Base-by-base conservation (phyloP, 1,140 invertebrate species). In the Cotesia typhae region DNA sequence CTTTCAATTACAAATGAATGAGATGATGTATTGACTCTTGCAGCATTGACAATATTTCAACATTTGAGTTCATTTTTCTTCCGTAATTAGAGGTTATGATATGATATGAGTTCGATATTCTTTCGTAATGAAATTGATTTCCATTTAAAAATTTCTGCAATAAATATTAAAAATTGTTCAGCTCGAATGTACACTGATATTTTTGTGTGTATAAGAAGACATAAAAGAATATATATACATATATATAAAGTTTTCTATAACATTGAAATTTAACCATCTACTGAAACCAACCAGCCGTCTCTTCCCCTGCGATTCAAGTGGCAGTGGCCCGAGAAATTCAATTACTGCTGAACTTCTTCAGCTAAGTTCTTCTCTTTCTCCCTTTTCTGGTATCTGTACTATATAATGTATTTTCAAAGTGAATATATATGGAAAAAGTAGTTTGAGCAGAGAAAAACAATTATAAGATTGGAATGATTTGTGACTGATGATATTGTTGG, bases 281-380 rank as follows among this genome's bases (percentile, higher is more conserved):
- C 71, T 67, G 61, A 68, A 76, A 66, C 73, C 79, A 78, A 74
- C 78, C 78, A 77, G 75, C 76, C 70, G 80, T 76, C 76, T 79
- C 81, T 17, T 38, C 36, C 79, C 81, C 79, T 78, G 75, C 78
- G 78, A 80, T 80, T 78, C 17, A 59, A 76, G 79, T 84, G 82
- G 82, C 83, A 85, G 79, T 84, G 82, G 82, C 80, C 82, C 82
- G 83, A 85, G 83, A 84, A 85, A 84, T 84, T 85, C 82, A 85
- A 85, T 85, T 85, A 84, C 83, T 82, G 79, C 82, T 81, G 82
- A 82, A 84, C 82, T 85, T 85, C 84, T 85, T 79, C 77, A 80
- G 76, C 74, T 80, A 82, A 81, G 81, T 81, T 79, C 79, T 75
- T 55, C 41, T 57, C 61, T 65, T 71, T 47, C 64, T 55, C 71